Conservation (phyloP, 2,113 vertebrate genomes). For the Sapayoa aenigma region DNA sequence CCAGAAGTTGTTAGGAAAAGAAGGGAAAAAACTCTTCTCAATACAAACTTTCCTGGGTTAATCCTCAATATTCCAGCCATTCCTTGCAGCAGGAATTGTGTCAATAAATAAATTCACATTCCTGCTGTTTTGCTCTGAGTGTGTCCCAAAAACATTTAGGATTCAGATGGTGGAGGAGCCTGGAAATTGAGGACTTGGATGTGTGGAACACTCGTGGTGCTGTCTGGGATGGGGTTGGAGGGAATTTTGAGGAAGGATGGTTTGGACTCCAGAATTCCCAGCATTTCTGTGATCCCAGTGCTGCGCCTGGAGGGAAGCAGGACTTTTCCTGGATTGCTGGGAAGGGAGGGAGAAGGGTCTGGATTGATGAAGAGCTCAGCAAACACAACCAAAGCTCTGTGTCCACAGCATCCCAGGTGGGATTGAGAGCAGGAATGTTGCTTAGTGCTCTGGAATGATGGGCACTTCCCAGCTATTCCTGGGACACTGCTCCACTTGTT, state of each 20-base stretch:
- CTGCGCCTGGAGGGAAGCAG: not conserved
- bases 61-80: not conserved
- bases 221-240: too few relatives aligned
- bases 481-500: not conserved
- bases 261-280: not conserved
- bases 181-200: not conserved
- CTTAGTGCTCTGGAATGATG: not conserved
- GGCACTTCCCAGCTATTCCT: not conserved
- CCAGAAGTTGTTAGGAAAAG: not conserved
- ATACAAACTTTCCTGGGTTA: not conserved
- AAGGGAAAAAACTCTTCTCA: not conserved
- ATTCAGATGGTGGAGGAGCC: too few relatives aligned
- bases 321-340: rapidly evolving
- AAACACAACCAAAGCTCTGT: not conserved
- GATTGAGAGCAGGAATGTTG: not conserved
- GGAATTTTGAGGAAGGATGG: not conserved
- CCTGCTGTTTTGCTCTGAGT: not conserved
- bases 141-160: not conserved
- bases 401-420: not conserved
- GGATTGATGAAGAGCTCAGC: too few relatives aligned
- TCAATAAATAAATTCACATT: not conserved
- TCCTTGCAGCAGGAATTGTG: not conserved
- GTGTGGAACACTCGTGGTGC: rapidly evolving
- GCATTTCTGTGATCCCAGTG: not conserved
- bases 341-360: not conserved